A percentile compares a stretch with the other conserved stretches of the same genome.
Conservation (phyloP, 2,113 vertebrate genomes). For the Trematocara nigrifrons region DNA sequence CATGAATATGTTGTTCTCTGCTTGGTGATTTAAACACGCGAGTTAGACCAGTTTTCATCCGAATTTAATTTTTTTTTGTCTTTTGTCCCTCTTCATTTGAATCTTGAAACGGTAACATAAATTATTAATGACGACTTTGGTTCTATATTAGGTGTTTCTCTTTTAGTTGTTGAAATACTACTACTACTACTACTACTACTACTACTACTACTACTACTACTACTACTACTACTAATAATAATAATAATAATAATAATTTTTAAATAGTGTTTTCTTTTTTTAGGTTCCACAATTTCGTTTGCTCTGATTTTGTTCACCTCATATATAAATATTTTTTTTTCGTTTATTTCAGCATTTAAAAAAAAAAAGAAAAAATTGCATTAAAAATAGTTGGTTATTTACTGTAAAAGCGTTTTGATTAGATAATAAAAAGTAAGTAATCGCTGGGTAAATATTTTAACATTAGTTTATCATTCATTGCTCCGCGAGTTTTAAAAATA, state of each 20-base stretch:
- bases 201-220: too few relatives aligned
- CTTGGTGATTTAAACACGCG: background rate
- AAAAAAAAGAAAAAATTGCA: too few relatives aligned
- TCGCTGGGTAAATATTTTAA: rapidly evolving
- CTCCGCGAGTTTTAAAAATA: background rate
- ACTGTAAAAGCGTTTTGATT: background rate
- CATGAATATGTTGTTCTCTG: background rate
- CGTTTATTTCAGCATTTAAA: background rate
- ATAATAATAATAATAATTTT: background rate
- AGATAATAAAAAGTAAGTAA: background rate
- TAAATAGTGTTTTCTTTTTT: background rate
- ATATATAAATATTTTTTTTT: rapidly evolving
- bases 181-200: too few relatives aligned
- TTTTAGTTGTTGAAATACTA: background rate
- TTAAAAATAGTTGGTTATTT: background rate
- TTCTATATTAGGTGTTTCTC: background rate
- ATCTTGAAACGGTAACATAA: background rate
- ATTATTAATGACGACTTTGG: background rate
- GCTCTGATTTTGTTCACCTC: background rate
- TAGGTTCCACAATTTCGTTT: background rate
- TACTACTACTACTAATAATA: too few relatives aligned
- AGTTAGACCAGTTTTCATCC: background rate
- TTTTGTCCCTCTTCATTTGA: background rate
- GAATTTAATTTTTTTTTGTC: background rate
- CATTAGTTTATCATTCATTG: background rate